Evolutionary conservation across 2,113 vertebrate species (phyloP).

Genomic region (Antidorcas marsupialis): DNA sequence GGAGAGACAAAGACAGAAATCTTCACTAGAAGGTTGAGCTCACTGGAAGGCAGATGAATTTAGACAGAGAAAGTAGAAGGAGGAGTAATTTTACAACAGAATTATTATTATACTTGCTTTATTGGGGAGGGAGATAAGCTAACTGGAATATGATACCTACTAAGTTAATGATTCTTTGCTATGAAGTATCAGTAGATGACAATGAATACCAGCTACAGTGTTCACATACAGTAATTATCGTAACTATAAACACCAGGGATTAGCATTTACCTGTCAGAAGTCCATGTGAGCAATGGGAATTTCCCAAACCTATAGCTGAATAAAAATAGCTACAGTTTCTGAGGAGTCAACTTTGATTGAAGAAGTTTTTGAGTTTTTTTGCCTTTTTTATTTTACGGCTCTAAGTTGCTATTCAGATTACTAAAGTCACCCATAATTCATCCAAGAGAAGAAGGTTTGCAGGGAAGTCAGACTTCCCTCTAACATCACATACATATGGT

Average conservation of each 20-base stretch:
- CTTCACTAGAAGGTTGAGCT: background rate
- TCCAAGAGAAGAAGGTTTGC: background rate
- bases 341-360: background rate
- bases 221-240: background rate
- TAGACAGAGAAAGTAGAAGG: background rate
- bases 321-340: background rate
- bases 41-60: background rate
- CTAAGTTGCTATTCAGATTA: background rate
- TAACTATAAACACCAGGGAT: constrained; percentile 24
- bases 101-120: background rate
- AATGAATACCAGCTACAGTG: background rate
- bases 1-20: background rate
- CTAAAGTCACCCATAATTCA: background rate
- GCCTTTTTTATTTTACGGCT: background rate
- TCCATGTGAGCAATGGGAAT: background rate
- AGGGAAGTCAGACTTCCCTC: background rate
- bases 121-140: background rate
- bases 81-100: background rate
- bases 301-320: background rate
- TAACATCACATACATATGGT: background rate
- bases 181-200: background rate
- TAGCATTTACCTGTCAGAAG: constrained; percentile 2
- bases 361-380: background rate
- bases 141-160: background rate
- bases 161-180: background rate